Conservation (phyloP, 2,113 vertebrate genomes). For the Trinectes maculatus region DNA sequence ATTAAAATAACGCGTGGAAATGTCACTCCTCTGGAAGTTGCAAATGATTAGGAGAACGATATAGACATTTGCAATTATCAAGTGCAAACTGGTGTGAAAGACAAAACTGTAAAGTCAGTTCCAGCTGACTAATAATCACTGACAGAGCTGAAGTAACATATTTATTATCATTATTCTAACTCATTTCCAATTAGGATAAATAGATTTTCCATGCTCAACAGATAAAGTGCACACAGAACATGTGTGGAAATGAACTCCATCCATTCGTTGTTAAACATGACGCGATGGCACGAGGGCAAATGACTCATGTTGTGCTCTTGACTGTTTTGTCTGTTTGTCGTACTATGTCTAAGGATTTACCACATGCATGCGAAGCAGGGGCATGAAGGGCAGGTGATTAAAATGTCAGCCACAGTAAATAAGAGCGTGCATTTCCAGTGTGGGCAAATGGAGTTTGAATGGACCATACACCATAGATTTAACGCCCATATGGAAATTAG, state of each 20-base stretch:
- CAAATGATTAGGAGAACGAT: constrained; percentile 33
- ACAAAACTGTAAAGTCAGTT: constrained; percentile 30
- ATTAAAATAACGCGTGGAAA: constrained; percentile 26
- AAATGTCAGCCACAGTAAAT: constrained; percentile 21
- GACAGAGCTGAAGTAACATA: constrained; percentile 33
- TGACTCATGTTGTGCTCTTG: background rate
- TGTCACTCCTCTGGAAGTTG: constrained; percentile 30
- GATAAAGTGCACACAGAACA: constrained; percentile 9
- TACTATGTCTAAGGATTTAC: constrained; percentile 30
- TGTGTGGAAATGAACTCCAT: constrained; percentile 12
- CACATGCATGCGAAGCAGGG: background rate
- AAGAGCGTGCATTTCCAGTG: constrained; percentile 13
- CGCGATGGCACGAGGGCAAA: background rate
- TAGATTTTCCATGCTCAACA: constrained; percentile 25
- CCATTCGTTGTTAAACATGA: constrained; percentile 5
- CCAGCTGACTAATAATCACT: constrained; percentile 31
- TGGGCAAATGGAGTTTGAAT: background rate
- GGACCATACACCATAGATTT: too few species aligned
- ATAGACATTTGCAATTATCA: constrained; percentile 62
- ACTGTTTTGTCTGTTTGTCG: constrained; percentile 16
- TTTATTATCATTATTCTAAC: constrained; percentile 47
- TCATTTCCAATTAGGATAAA: constrained; percentile 52
- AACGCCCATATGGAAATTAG: too few species aligned
- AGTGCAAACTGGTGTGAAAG: constrained; percentile 44
- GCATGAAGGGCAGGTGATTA: constrained; percentile 31